A percentile compares a stretch with the other conserved stretches of the same genome.
These are phyloP conservation scores for Amyelois transitella DNA, from an alignment of 1,140 invertebrate species.

Conservation along the genomic window DNA sequence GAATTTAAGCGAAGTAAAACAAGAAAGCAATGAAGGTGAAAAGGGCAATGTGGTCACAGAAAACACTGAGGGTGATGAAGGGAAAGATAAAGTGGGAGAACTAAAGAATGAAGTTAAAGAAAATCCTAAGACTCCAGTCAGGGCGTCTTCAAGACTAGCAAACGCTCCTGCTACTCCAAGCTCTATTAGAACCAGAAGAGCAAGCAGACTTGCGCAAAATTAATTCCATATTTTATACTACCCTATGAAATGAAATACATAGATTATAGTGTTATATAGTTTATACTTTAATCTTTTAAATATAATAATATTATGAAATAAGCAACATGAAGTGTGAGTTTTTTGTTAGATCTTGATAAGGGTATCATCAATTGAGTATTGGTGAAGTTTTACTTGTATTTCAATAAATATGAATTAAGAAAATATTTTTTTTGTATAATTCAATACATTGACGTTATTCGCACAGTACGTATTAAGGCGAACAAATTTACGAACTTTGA, in stretches of 20 bases:
- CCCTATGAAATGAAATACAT: too few species aligned
- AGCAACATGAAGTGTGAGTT: too few species aligned
- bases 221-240: too few species aligned
- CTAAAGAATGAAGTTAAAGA: slow-evolving; percentile 18
- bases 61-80: slow-evolving; percentile 1
- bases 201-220: slow-evolving; percentile 33
- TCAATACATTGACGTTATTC: too few species aligned
- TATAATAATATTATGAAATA: too few species aligned
- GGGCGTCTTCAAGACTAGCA: slow-evolving; percentile 30
- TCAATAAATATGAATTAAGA: too few species aligned
- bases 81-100: slow-evolving; percentile 7
- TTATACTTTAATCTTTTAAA: background rate
- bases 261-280: background rate
- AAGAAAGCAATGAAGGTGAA: background rate
- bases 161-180: slow-evolving; percentile 24
- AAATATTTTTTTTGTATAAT: too few species aligned
- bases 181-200: slow-evolving; percentile 40
- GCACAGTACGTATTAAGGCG: too few species aligned
- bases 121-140: slow-evolving; percentile 26
- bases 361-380: too few species aligned
- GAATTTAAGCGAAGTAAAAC: background rate
- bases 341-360: too few species aligned
- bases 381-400: too few species aligned
- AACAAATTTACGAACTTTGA: too few species aligned
- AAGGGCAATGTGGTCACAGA: background rate